Conservation (phyloP, 2,113 vertebrate species). For the Cyphomyrus discorhynchus region DNA sequence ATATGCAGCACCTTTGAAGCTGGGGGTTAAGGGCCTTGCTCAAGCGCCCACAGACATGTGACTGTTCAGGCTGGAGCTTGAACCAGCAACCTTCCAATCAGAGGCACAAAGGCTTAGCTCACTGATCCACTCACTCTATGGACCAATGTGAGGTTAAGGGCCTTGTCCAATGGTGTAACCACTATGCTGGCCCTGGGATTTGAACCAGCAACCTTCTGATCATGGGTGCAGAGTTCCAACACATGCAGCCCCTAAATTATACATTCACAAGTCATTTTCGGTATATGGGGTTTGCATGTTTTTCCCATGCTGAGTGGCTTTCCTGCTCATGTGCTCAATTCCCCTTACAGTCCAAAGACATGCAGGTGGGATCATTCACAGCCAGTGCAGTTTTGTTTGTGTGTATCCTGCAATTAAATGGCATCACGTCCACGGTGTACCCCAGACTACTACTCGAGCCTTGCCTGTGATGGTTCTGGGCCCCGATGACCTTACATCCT, state of each 20-base stretch:
- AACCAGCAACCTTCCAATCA: too few species aligned
- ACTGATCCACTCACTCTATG: not conserved
- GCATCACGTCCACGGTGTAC: not conserved
- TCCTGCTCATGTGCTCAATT: not conserved
- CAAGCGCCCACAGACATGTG: too few species aligned
- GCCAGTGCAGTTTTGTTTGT: not conserved
- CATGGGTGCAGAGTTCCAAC: not conserved
- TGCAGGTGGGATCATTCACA: not conserved
- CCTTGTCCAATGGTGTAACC: not conserved
- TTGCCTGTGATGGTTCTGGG: not conserved
- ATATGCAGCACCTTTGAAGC: too few species aligned
- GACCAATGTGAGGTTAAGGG: not conserved
- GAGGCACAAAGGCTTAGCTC: too few species aligned
- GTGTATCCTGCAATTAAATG: not conserved
- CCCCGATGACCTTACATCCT: not conserved
- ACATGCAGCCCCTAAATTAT: not conserved
- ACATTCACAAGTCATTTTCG: not conserved
- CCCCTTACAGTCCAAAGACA: not conserved
- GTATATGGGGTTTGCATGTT: not conserved
- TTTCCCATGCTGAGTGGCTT: not conserved
- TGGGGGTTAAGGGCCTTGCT: too few species aligned
- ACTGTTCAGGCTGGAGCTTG: too few species aligned
- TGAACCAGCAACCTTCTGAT: not conserved
- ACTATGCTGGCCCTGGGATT: not conserved
- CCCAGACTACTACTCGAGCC: not conserved